Base-by-base conservation (phyloP, 2,888 invertebrate species). In the Amphipyra tragopoginis region DNA sequence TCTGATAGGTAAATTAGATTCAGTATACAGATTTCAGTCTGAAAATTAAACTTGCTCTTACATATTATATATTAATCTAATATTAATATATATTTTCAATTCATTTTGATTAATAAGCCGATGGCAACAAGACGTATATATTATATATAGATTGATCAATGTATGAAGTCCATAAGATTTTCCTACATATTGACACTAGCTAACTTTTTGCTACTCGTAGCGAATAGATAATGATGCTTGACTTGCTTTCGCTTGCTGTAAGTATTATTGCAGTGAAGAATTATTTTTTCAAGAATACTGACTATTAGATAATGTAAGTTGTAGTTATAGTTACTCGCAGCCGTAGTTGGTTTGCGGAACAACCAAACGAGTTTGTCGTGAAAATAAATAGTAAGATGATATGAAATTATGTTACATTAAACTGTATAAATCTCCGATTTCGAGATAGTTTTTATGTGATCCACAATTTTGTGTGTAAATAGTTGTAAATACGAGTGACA, bases 401-500 rank as follows among this genome's bases (percentile, higher is more conserved):
- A 73, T 77, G 75, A 75, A 79, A 79, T 79, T 80, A 80, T 79
- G 78, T 72, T 70, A 62, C 61, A 64, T 59, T 51, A 60, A 29
- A 43, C 38, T 73, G 68, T 72, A 70, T 62, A 70, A 66, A 57
- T 72, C 65, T 68, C 66, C 44, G 47, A 55, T 74, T 63, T 72
- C 66, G 67, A 72, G 66, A 72, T 75, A 58, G 52, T 70, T 72
- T 67, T 66, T 73, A 64, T 72, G 75, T 77, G 74, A 75, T 77
- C 64, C 53, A 60, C 45, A 21, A 62, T 55, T 67, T 65, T 67
- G 53, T 69, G 36, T 86, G 85, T 86, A 78, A 65, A 86, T 85
- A 87, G 78, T 78, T 87, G 87, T 87, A 86, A 56, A 87, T 87
- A 86, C 14, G 71, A 70, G 75, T 72, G 77, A 77, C 62, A 75